A percentile compares a stretch with the other conserved stretches of the same genome.
phyloP scores from a whole-genome alignment of 2,113 vertebrate genomes.

The Platycercus adscitus region DNA sequence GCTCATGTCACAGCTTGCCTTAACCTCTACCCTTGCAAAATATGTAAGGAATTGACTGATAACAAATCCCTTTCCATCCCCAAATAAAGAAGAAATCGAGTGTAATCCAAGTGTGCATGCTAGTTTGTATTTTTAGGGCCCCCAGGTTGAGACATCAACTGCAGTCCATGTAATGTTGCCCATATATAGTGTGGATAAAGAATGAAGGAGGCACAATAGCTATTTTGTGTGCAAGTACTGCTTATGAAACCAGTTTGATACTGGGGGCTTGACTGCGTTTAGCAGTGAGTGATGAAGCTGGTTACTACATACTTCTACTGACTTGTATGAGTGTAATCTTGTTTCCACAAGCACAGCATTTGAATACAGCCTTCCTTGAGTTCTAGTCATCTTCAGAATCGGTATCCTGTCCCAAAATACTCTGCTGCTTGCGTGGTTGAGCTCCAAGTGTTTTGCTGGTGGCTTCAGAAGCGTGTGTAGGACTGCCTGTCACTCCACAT shows the following conservation, averaged over 20 bases:
- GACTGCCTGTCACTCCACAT: rapidly evolving
- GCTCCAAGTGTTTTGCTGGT: not conserved
- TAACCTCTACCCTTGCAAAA: constrained; percentile 23
- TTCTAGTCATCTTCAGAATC: not conserved
- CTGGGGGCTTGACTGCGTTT: rapidly evolving
- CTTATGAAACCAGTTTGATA: rapidly evolving
- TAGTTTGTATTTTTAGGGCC: not conserved
- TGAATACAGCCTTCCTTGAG: not conserved
- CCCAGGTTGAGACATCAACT: not conserved
- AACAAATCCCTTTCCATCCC: constrained; percentile 38
- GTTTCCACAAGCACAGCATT: not conserved
- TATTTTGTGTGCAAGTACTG: not conserved
- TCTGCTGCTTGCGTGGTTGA: rapidly evolving
- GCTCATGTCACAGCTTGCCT: constrained; percentile 34
- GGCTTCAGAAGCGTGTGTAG: not conserved
- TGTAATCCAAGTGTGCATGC: rapidly evolving
- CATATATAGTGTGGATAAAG: rapidly evolving
- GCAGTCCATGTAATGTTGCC: not conserved
- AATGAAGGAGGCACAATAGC: not conserved
- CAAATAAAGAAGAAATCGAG: constrained; percentile 10
- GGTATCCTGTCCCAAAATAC: rapidly evolving
- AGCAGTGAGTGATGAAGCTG: not conserved
- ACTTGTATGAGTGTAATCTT: not conserved
- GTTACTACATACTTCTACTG: rapidly evolving
- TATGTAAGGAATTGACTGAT: constrained; percentile 59